Evolutionary conservation across 1,140 invertebrate genomes (phyloP), one percentile per base, ranked within the genome.

Genomic region (Aplysia californica): DNA sequence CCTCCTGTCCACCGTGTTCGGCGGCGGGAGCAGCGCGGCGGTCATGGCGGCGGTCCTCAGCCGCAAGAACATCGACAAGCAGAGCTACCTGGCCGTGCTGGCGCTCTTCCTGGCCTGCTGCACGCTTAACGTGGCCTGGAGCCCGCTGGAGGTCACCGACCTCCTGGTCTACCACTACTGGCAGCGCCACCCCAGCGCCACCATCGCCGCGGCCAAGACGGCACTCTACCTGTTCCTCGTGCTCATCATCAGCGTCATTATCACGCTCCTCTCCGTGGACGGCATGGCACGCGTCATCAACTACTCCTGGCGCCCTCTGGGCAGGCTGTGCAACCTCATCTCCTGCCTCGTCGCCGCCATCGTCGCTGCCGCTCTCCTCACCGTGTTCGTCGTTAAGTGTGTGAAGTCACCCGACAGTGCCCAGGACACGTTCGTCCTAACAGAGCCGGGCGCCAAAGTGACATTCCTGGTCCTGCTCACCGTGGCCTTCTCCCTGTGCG

Each of bases 91-190:
- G 0, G 74, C 85, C 15, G 68, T 86, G n/a, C 71, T 81, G 20
- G 75, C 82, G 21, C 75, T 87, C 31, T 79, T 86, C n/a, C n/a
- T 83, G 20, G 75, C 81, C 6, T 84, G 80, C 66, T 75, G 81
- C 71, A 36, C 81, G 18, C 79, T 84, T 39, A 81, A 84, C 73
- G 33, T 86, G 15, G 50, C 86, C 18, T 87, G 84, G 82, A 81
- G 76, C 58, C 85, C 86, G n/a, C 61, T 85, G 67, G 85, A 87
- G 70, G 79, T 87, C 6, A 65, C 72, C 36, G 80, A 80, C 64
- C 80, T 87, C 4, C 71, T 85, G 26, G 58, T 78, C 33, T 83
- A 82, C 74, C 82, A 84, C 38, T 76, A 83, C 78, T 69, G 66
- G 3, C 58, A 79, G 23, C 18, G 33, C 20, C 73, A 80, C 39